Evolutionary conservation across 1,140 invertebrate genomes (phyloP).

Genomic region (Lethocerus indicus): DNA sequence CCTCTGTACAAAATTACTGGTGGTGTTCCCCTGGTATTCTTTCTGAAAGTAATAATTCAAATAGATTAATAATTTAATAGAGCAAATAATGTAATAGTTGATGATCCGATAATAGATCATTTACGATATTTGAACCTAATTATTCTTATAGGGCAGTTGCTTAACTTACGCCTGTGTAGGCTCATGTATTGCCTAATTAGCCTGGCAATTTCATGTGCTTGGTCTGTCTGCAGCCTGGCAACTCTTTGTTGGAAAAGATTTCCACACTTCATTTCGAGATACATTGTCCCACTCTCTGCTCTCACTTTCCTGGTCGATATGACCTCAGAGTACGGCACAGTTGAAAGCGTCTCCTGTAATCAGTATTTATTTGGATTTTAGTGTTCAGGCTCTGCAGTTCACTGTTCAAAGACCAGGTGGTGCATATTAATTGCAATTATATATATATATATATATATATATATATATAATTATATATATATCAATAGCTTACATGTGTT

Average conservation of each 20-base stretch:
- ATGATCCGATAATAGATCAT: background rate
- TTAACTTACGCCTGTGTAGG: conserved; percentile 35
- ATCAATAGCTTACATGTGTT: conserved; percentile 58
- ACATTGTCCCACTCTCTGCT: conserved; percentile 82
- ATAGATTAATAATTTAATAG: background rate
- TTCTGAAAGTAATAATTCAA: background rate
- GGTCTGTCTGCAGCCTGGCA: conserved; percentile 88
- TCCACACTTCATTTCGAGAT: conserved; percentile 92
- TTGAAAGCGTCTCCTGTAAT: conserved; percentile 62
- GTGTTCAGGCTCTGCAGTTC: no score
- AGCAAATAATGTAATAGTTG: background rate
- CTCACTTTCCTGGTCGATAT: conserved; percentile 86
- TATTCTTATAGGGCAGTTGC: background rate
- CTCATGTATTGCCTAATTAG: conserved; percentile 93
- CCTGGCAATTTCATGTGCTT: conserved; percentile 87
- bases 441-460: no score
- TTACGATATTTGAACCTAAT: background rate
- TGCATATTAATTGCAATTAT: no score
- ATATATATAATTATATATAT: no score
- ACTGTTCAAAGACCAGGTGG: no score
- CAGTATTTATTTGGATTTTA: background rate
- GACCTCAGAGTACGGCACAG: conserved; percentile 86
- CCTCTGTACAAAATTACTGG: background rate
- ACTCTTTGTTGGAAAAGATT: conserved; percentile 92
- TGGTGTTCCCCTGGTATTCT: background rate